Base-by-base conservation (phyloP, 2,113 vertebrate genomes). In the Taurulus bubalis region DNA sequence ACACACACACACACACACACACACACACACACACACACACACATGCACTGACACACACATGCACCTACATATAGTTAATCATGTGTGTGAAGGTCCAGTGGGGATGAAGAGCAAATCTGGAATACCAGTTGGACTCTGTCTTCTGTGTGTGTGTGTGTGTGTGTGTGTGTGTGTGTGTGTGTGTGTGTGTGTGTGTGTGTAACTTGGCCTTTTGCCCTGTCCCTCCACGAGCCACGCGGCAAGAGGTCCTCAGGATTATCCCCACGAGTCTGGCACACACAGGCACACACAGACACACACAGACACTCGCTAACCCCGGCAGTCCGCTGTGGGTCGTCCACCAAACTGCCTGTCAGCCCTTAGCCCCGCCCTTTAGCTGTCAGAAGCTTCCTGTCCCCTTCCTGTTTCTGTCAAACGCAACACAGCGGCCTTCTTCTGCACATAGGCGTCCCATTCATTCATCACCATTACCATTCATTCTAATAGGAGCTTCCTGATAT, bases 371-470 rank as follows among this genome's bases (percentile, higher is more conserved):
- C 87, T 80, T 51, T 55, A 79, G 80, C 90, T 88, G 87, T 92
- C 91, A 91, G 32, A 47, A 26, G 40, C 87, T 93, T 94, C 90
- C 86, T 89, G 88, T 89, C 65, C 80, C 86, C 85, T 91, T 92
- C 88, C 90, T 86, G 85, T 89, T 89, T 69, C 85, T 85, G 90
- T 93, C 89, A 87, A 85, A 81, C 74, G 59, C 79, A 86, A 86
- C 85, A 88, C 85, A 89, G 84, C 80, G 80, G 42, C 69, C 80
- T 89, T 79, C 63, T 87, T 76, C 58, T 78, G 32, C 51, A 69
- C 73, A 88, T 72, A 85, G 89, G 69, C 47, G 42, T 55, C 20
- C 82, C 77, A 84, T 90, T 90, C 86, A 90, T 91, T 90, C 75
- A 70, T 79, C 86, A 74, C 75, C 77, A 60, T 84, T 73, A 77